These are phyloP conservation scores for Gnathonemus longibarbis DNA, from an alignment of 2,113 vertebrate species.

Conservation along the genomic window DNA sequence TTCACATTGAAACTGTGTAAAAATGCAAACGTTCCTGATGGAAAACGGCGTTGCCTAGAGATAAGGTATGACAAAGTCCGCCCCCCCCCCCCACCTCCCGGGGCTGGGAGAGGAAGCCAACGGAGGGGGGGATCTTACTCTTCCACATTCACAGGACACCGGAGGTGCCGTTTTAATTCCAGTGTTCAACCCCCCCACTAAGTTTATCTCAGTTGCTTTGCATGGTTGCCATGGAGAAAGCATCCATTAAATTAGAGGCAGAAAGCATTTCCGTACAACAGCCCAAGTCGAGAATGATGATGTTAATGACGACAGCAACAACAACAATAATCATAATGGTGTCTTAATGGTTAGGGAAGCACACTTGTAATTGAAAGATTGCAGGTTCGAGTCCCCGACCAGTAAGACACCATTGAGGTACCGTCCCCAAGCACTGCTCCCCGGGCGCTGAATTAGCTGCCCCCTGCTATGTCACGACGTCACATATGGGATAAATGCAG, in stretches of 20 bases:
- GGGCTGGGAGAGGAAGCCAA: neutral
- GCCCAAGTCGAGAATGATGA: neutral
- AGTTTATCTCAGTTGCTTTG: neutral
- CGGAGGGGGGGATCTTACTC: neutral
- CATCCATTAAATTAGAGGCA: neutral
- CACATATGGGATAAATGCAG: no score
- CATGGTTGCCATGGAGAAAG: conserved; percentile 1
- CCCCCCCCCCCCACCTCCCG: neutral
- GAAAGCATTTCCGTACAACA: neutral
- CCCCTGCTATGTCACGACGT: no score
- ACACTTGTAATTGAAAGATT: no score
- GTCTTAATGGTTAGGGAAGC: no score
- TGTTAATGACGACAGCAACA: neutral
- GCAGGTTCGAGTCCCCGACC: no score
- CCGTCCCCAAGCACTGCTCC: no score
- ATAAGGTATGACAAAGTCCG: neutral
- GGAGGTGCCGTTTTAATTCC: neutral
- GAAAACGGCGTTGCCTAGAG: neutral
- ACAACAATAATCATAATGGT: neutral
- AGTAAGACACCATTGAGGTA: no score
- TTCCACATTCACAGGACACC: neutral
- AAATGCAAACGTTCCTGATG: neutral
- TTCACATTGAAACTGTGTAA: neutral
- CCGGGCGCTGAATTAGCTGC: no score
- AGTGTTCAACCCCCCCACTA: neutral